These are phyloP conservation scores for Limosa lapponica DNA, from an alignment of 2,797 vertebrate genomes.

Conservation along the genomic window DNA sequence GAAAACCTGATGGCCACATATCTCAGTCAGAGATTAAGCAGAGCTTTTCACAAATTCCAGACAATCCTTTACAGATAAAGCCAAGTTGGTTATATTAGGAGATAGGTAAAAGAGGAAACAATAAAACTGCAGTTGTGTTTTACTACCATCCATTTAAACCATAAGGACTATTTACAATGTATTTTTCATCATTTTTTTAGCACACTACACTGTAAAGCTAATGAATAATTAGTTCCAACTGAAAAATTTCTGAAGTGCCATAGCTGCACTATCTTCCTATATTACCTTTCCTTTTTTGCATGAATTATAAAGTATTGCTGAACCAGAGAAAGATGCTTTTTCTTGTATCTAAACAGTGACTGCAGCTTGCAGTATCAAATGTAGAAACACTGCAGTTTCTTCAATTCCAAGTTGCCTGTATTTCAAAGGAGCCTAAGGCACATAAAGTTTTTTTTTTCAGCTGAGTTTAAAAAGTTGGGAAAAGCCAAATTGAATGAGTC, in stretches of 20 bases:
- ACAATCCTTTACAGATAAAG: slow-evolving; percentile 34
- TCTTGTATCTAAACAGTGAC: neutral
- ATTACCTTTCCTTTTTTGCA: neutral
- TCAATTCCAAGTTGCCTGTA: neutral
- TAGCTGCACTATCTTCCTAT: neutral
- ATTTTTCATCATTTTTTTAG: neutral
- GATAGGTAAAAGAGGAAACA: slow-evolving; percentile 30
- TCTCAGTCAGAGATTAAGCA: slow-evolving; percentile 20
- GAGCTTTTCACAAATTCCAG: slow-evolving; percentile 31
- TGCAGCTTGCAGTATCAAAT: neutral
- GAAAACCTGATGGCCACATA: neutral
- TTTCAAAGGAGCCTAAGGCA: neutral
- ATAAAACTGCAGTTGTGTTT: slow-evolving; percentile 46
- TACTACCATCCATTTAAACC: neutral
- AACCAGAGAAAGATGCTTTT: neutral
- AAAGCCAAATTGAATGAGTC: neutral
- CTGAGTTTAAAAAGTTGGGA: neutral
- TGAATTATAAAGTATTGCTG: neutral
- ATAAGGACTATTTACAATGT: neutral
- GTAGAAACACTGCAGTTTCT: neutral
- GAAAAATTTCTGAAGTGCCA: neutral
- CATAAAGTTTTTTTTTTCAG: neutral
- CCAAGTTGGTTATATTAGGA: neutral
- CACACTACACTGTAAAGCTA: neutral
- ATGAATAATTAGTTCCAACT: neutral